Percentiles rank a stretch among this genome's conserved stretches.
Evolutionary conservation across 30 jellyfish, hydroid and myxozoan genomes (phyloP).

Genomic region (Phacellophora camtschatica): DNA sequence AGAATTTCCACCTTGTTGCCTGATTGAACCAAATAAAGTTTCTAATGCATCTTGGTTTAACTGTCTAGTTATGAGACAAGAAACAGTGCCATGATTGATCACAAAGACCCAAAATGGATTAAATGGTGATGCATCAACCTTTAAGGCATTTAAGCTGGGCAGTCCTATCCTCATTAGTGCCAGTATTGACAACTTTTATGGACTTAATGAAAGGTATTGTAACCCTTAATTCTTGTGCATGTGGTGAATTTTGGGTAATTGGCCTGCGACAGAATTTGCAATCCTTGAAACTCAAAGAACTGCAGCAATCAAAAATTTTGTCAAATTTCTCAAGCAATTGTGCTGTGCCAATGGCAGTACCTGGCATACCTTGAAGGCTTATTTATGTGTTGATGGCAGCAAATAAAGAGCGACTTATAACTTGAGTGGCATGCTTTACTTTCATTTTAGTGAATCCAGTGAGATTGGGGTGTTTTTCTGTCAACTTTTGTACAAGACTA

Average conservation of each 20-base stretch:
- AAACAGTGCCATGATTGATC: neutral
- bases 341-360: slow-evolving; percentile 34
- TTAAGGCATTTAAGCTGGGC: neutral
- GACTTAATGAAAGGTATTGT: neutral
- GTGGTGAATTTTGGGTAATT: slow-evolving; percentile 1
- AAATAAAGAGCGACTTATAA: slow-evolving; percentile 26
- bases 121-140: slow-evolving; percentile 37
- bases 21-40: slow-evolving; percentile 12
- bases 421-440: slow-evolving; percentile 35
- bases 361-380: slow-evolving; percentile 42
- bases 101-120: slow-evolving; percentile 16
- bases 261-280: slow-evolving; percentile 11
- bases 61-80: slow-evolving; percentile 13
- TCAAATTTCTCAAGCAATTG: neutral
- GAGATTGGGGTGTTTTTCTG: slow-evolving; percentile 26
- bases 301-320: slow-evolving; percentile 22
- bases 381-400: slow-evolving; percentile 36
- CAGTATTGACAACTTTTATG: neutral
- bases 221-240: neutral
- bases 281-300: slow-evolving; percentile 16
- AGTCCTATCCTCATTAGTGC: slow-evolving; percentile 1
- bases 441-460: slow-evolving; percentile 26
- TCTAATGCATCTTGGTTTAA: slow-evolving; percentile 51
- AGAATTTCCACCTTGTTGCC: slow-evolving; percentile 43
- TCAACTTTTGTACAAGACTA: slow-evolving; percentile 46